Percentiles rank a stretch among this genome's conserved stretches.
These are phyloP conservation scores for Atractosteus spatula DNA, from an alignment of 2,113 vertebrate species.

Conservation along the genomic window DNA sequence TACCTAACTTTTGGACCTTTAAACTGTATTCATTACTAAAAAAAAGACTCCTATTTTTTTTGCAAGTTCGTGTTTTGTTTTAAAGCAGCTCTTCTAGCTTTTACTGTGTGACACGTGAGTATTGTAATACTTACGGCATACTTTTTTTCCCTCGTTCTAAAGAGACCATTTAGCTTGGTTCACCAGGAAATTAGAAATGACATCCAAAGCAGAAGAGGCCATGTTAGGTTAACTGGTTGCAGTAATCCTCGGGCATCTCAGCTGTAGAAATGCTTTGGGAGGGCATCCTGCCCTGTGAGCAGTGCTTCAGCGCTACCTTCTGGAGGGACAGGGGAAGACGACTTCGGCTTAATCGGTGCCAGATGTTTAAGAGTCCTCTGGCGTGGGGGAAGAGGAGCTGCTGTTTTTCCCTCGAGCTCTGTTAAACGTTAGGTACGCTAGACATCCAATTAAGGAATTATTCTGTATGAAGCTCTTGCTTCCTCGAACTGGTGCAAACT, in stretches of 20 bases:
- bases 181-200: conserved; percentile 22
- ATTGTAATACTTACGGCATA: too few relatives aligned
- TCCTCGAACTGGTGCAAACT: conserved; percentile 42
- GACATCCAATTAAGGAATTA: conserved; percentile 56
- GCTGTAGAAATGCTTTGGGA: background rate
- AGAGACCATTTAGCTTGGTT: background rate
- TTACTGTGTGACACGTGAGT: too few relatives aligned
- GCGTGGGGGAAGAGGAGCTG: conserved; percentile 35
- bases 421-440: conserved; percentile 47
- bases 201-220: conserved; percentile 18
- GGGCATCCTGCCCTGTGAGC: conserved; percentile 10
- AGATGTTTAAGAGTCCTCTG: conserved; percentile 60
- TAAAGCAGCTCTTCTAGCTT: too few relatives aligned
- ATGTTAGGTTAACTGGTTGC: conserved; percentile 22
- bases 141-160: background rate
- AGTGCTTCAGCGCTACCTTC: conserved; percentile 71
- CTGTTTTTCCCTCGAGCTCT: conserved; percentile 51
- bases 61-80: too few relatives aligned
- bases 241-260: conserved; percentile 2
- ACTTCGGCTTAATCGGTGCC: conserved; percentile 40
- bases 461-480: conserved; percentile 58
- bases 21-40: background rate
- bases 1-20: background rate
- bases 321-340: conserved; percentile 44
- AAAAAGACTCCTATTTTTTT: background rate